Base-by-base conservation (phyloP, 2,888 invertebrate species). In the Seira ritae region DNA sequence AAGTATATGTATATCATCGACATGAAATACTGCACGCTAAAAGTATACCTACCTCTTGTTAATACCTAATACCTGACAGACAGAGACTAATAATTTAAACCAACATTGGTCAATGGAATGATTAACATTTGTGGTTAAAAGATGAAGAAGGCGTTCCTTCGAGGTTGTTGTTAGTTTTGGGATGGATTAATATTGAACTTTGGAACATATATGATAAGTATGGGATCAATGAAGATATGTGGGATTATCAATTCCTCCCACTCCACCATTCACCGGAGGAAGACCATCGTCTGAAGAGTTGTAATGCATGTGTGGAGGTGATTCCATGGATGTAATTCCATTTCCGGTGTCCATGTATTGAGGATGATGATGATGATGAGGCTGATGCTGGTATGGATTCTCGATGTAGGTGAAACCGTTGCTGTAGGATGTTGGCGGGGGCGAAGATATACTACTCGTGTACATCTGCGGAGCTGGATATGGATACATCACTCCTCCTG, bases 231-330 rank as follows among this genome's bases (percentile, higher is more conserved):
- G 82, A 42, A 82, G 72, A 10, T 82, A 82, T 66, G 82, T 72
- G 1, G 82, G 82, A 19, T 82, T 82, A 65, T 82, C 82, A 20
- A 82, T 82, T 2, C 80, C 80, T 22, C 80, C 80, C 15, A 55
- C 62, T 1, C 8, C 31, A 31, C 65, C 42, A 17, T 72, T 37
- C 15, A 66, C 42, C n/a, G n/a, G n/a, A 60, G 81, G 81, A 37
- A 76, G 20, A 10, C 82, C 77, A 31, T 82, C 77, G 67, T 82
- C 82, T 4, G 76, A 67, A 8, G 68, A 65, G 31, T 37, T 69
- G 24, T 77, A 82, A 17, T 71, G 62, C 17, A 23, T 55, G 37
- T 15, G 23, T 62, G 20, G 31, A 19, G 31, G 19, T 68, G 17
- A 23, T 31, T 31, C 31, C 15, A 10, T 23, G 2, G 67, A 15